Base-by-base conservation (phyloP, 2,797 vertebrate species). In the Enteromius argenteus region DNA sequence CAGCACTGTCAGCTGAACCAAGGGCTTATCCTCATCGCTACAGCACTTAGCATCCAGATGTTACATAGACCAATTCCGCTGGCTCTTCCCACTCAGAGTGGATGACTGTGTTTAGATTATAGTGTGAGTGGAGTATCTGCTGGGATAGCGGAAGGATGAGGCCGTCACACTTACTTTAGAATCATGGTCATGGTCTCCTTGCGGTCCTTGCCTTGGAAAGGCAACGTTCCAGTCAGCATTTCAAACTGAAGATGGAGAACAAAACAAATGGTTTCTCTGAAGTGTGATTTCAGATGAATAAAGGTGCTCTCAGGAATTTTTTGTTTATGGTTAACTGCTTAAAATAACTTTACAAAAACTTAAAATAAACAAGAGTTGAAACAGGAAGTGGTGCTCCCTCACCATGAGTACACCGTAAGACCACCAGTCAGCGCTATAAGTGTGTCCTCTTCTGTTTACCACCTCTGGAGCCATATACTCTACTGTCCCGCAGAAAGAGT, bases 151-250 rank as follows among this genome's bases (percentile, higher is more conserved):
- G 79, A 85, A 73, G 71, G 51, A 88, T 30, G 32, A 76, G 76
- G 19, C 27, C 3, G 6, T 68, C 15, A 88, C 93, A 96, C 98
- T 97, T 94, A 99, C 98, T 99, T 99, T 87, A 99, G 96, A 92
- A 99, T 99, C 97, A 99, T 98, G 91, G 97, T 99, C 98, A 99
- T 99, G 89, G 98, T 99, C 92, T 99, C 98, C 93, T 99, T 99
- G 94, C 97, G 95, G 95, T 99, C 97, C 95, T 99, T 99, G 89
- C 98, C 98, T 95, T 99, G 98, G 93, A 99, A 99, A 74, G 98
- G 98, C 91, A 99, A 95, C 84, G 97, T 97, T 94, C 98, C 98
- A 83, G 98, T 99, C 91, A 99, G 96, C 98, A 99, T 99, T 96
- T 99, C 98, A 92, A 97, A 99, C 98, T 99, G 91, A 76, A 58